Conservation (phyloP, 2,888 invertebrate species). For the Hemaris fuciformis region DNA sequence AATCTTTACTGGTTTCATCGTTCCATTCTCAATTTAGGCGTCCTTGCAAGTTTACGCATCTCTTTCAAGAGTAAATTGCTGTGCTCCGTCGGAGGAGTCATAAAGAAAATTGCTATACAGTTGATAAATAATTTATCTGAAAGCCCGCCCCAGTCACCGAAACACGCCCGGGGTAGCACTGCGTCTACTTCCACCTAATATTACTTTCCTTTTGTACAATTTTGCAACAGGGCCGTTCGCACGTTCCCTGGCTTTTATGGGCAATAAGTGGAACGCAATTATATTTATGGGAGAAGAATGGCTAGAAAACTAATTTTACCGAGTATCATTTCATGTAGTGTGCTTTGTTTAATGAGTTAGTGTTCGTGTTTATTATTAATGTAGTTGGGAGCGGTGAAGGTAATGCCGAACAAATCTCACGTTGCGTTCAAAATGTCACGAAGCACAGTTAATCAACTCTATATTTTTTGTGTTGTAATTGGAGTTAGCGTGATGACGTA, state of each 20-base stretch:
- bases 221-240: slow-evolving; percentile 79
- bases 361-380: slow-evolving; percentile 18
- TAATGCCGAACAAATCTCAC: slow-evolving; percentile 17
- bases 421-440: slow-evolving; percentile 11
- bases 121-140: slow-evolving; percentile 82
- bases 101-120: slow-evolving; percentile 82
- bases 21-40: slow-evolving; percentile 73
- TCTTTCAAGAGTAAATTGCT: slow-evolving; percentile 80
- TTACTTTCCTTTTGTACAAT: slow-evolving; percentile 81
- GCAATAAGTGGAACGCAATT: slow-evolving; percentile 81
- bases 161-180: slow-evolving; percentile 69
- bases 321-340: slow-evolving; percentile 57
- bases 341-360: slow-evolving; percentile 15
- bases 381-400: slow-evolving; percentile 8
- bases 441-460: slow-evolving; percentile 21
- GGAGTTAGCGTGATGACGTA: slow-evolving; percentile 41
- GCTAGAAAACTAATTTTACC: slow-evolving; percentile 77
- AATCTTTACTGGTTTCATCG: slow-evolving; percentile 70
- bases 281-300: slow-evolving; percentile 78
- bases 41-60: slow-evolving; percentile 80
- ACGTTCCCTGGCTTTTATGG: slow-evolving; percentile 80
- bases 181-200: slow-evolving; percentile 75
- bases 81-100: slow-evolving; percentile 80
- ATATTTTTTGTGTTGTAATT: slow-evolving; percentile 40
- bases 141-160: slow-evolving; percentile 80